Base-by-base conservation (phyloP, 2,888 invertebrate species). In the Byasa hedistus region DNA sequence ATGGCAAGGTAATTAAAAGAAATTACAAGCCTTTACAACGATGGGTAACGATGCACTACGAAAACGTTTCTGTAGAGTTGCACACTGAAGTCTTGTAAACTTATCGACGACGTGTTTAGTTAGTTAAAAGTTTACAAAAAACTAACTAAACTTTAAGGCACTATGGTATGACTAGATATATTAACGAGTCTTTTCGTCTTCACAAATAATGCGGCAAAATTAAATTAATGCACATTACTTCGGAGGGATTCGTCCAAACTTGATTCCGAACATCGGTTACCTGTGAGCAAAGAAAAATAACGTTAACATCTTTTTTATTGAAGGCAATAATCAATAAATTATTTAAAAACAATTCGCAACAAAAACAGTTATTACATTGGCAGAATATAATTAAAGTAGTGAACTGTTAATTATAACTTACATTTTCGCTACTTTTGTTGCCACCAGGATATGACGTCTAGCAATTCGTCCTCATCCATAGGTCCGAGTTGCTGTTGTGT, bases 391-490 rank as follows among this genome's bases (percentile, higher is more conserved):
- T 21, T 36, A 21, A 21, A n/a, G 10, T 59, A 32, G n/a, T 51
- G 32, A 62, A 60, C 12, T 17, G 56, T 19, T 51, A 66, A 69
- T 70, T 54, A 32, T 65, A 66, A 85, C 88, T 87, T 82, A 89
- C 89, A 72, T 75, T 74, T 75, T 74, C 74, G 76, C 80, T 92
- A 93, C 91, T 94, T 93, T 80, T 96, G 95, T 80, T 96, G 96
- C 96, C 96, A 96, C 93, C 95, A 96, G 61, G 95, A 95, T 75
- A 96, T 96, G 72, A 95, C 96, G 77, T 98, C 97, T 48, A 98
- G 92, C 10, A 98, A 94, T 78, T 97, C 97, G 74, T 97, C 97
- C 82, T 97, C 97, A 79, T 97, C 97, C 92, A 96, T 96, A 8
- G 96, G 94, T 68, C 95, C 96, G 69, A 93, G 90, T 71, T 93